These are phyloP conservation scores for Ladona fulva DNA, from an alignment of 1,140 invertebrate genomes.

Conservation along the genomic window DNA sequence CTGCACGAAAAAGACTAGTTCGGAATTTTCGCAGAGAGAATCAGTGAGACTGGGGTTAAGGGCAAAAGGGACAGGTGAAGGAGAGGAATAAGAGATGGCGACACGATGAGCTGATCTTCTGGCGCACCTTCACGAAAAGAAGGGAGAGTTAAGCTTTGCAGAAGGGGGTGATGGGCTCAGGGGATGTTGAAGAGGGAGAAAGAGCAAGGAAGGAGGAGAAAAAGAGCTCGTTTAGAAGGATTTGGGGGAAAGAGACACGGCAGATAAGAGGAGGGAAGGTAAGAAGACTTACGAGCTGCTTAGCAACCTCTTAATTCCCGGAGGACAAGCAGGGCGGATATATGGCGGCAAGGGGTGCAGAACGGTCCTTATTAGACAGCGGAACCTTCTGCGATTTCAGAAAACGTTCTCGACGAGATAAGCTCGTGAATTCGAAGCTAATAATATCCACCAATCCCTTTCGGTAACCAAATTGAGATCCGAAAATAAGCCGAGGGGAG, in stretches of 20 bases:
- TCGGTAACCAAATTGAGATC: too few relatives aligned
- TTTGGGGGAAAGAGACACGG: not conserved
- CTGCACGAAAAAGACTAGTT: too few relatives aligned
- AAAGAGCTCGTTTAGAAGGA: not conserved
- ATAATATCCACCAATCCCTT: too few relatives aligned
- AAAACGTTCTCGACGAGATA: too few relatives aligned
- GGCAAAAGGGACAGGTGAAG: not conserved
- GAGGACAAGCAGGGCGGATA: not conserved
- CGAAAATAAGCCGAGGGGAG: too few relatives aligned
- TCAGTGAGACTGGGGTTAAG: too few relatives aligned
- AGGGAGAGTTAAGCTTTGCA: too few relatives aligned
- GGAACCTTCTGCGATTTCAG: not conserved
- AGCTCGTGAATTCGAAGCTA: too few relatives aligned
- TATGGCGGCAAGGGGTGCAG: not conserved
- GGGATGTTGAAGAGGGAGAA: not conserved
- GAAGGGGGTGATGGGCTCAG: too few relatives aligned
- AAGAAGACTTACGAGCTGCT: not conserved
- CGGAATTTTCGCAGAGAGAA: too few relatives aligned
- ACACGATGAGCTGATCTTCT: too few relatives aligned
- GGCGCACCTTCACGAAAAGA: too few relatives aligned
- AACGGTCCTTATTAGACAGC: not conserved
- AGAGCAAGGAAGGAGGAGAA: not conserved
- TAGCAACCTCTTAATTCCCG: slow-evolving; percentile 1
- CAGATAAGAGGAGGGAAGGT: not conserved
- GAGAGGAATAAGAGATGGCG: not conserved